Evolutionary conservation across 1,140 invertebrate genomes (phyloP), one percentile per base, ranked within the genome.

Genomic region (Physella acuta): DNA sequence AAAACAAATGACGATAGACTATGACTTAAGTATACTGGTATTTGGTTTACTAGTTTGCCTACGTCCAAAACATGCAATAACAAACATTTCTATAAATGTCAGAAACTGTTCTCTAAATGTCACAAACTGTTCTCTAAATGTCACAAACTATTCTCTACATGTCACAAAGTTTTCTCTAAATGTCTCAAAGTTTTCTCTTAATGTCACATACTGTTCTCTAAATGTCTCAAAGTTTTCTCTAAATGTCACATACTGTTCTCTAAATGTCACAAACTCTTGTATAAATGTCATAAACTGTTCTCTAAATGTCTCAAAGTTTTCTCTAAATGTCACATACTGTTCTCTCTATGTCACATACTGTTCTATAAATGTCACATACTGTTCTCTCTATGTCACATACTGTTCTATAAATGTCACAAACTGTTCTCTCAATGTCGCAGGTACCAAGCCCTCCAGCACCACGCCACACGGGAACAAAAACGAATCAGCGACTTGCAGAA

Each of bases 401-500:
- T n/a, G n/a, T n/a, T n/a, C n/a, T n/a, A n/a, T n/a, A n/a, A n/a
- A n/a, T n/a, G n/a, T n/a, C n/a, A n/a, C n/a, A n/a, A n/a, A n/a
- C n/a, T n/a, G n/a, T n/a, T n/a, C n/a, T n/a, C n/a, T n/a, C n/a
- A n/a, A n/a, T n/a, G n/a, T n/a, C n/a, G n/a, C n/a, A 73, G 71
- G 16, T 73, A 68, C 17, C 71, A 73, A 37, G 67, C 67, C 17
- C 16, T 70, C 3, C 53, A 66, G 56, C 67, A 60, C 31, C 71
- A 70, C 26, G 30, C 67, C 24, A 69, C 30, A 0, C 39, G 62
- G 26, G 71, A 73, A 24, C 71, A 73, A 37, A 73, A 71, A 14
- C 65, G 61, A 0, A 66, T 71, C 1, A 75, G 69, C 52, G 74
- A 73, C 36, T n/a, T 71, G 49, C 79, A 80, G 59, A 74, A 79